Conservation (phyloP, 2,797 vertebrate genomes). For the Notamacropus eugenii region DNA sequence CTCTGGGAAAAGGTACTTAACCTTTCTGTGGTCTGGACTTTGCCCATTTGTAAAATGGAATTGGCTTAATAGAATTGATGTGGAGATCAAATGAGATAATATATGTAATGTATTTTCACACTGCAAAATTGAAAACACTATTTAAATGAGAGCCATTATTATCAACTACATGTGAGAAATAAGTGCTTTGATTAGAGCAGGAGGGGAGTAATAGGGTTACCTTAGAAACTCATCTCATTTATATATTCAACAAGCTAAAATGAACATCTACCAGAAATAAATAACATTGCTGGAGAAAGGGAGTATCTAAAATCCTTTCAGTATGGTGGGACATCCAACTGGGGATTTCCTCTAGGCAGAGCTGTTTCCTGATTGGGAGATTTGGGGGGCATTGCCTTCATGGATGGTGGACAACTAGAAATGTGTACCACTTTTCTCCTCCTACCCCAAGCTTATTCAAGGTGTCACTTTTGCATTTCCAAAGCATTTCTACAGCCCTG, state of each 20-base stretch:
- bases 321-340: background rate
- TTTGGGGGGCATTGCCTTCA: background rate
- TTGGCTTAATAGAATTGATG: background rate
- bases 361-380: background rate
- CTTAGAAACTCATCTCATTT: background rate
- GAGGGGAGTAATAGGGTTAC: background rate
- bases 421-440: background rate
- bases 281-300: background rate
- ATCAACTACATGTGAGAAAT: background rate
- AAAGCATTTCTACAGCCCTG: background rate
- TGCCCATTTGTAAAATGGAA: background rate
- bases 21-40: background rate
- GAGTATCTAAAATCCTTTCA: background rate
- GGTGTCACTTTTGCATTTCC: background rate
- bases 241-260: background rate
- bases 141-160: background rate
- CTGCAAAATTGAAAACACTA: background rate
- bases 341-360: background rate
- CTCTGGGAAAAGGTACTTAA: background rate
- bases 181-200: background rate
- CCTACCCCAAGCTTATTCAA: background rate
- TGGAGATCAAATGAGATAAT: background rate
- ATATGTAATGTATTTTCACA: background rate
- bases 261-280: background rate
- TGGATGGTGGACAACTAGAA: background rate